These are phyloP conservation scores for Osmerus mordax DNA, from an alignment of 2,113 vertebrate genomes.

Conservation along the genomic window DNA sequence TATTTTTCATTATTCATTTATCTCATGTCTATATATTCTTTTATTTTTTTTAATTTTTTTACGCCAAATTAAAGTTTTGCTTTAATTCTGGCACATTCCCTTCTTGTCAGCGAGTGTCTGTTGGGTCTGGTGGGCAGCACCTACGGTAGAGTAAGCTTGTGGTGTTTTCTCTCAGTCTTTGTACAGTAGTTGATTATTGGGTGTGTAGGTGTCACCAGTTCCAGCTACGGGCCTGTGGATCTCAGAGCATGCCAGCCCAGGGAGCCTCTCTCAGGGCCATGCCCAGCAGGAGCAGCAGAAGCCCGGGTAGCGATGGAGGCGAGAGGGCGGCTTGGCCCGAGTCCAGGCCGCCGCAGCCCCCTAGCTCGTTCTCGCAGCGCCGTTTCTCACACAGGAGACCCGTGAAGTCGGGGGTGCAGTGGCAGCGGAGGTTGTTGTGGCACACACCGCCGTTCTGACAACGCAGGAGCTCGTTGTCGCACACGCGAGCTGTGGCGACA, in stretches of 20 bases:
- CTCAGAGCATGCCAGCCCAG: constrained; percentile 52
- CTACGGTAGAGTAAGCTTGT: constrained; percentile 60
- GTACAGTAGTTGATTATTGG: constrained; percentile 51
- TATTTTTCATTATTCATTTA: constrained; percentile 53
- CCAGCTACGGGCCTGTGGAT: constrained; percentile 24
- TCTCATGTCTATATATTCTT: constrained; percentile 34
- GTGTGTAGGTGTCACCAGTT: constrained; percentile 25
- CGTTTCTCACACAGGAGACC: constrained; percentile 90
- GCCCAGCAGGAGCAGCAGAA: constrained; percentile 63
- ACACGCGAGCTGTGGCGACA: constrained; percentile 84
- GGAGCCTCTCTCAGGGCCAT: constrained; percentile 60
- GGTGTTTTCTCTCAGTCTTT: constrained; percentile 32
- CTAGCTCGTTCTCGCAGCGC: constrained; percentile 79
- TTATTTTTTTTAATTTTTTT: constrained; percentile 59
- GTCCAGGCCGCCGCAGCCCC: constrained; percentile 71
- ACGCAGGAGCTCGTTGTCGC: constrained; percentile 91
- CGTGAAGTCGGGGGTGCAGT: constrained; percentile 79
- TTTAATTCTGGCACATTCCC: constrained; percentile 60
- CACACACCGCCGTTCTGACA: constrained; percentile 96
- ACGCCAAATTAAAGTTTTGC: constrained; percentile 61
- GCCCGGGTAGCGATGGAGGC: constrained; percentile 24
- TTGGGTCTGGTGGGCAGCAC: constrained; percentile 15
- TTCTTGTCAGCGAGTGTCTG: constrained; percentile 58
- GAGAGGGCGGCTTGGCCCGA: constrained; percentile 56
- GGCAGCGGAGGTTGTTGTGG: constrained; percentile 86